Percentiles rank a stretch among this genome's conserved stretches.
Conservation (phyloP, 2,797 vertebrate genomes). For the Aulostomus chinensis region DNA sequence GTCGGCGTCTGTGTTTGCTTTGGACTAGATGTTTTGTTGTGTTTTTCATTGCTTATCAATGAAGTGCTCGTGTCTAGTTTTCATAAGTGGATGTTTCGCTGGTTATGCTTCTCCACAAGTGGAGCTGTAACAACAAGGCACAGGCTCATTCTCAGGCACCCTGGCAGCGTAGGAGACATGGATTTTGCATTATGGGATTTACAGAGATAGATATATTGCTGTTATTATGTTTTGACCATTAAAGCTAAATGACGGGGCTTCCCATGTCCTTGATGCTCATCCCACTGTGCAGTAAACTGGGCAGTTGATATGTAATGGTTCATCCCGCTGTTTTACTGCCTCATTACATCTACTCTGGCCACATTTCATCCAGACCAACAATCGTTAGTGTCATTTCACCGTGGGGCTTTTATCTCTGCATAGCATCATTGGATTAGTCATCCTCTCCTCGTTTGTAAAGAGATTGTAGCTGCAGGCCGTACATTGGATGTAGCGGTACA, state of each 20-base stretch:
- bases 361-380: conserved; percentile 1
- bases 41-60: conserved; percentile 41
- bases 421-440: not conserved
- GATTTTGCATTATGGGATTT: conserved; percentile 1
- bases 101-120: conserved; percentile 53
- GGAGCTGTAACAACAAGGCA: conserved; percentile 46
- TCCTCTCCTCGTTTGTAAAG: conserved; percentile 2
- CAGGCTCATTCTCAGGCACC: conserved; percentile 57
- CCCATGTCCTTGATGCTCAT: conserved; percentile 3
- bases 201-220: not conserved
- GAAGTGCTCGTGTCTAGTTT: conserved; percentile 18
- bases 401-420: conserved; percentile 7
- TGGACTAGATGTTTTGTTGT: conserved; percentile 26
- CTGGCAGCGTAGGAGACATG: conserved; percentile 37
- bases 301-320: not conserved
- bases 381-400: conserved; percentile 11
- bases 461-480: not conserved
- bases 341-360: conserved; percentile 12
- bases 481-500: not conserved
- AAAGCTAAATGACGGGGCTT: conserved; percentile 1
- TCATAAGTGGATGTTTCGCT: conserved; percentile 21
- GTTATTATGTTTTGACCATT: conserved; percentile 17
- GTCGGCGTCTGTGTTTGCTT: conserved; percentile 41
- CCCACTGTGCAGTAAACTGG: conserved; percentile 1
- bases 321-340: conserved; percentile 19